Evolutionary conservation across 2,797 vertebrate genomes (phyloP).

Genomic region (Hemitrygon akajei): DNA sequence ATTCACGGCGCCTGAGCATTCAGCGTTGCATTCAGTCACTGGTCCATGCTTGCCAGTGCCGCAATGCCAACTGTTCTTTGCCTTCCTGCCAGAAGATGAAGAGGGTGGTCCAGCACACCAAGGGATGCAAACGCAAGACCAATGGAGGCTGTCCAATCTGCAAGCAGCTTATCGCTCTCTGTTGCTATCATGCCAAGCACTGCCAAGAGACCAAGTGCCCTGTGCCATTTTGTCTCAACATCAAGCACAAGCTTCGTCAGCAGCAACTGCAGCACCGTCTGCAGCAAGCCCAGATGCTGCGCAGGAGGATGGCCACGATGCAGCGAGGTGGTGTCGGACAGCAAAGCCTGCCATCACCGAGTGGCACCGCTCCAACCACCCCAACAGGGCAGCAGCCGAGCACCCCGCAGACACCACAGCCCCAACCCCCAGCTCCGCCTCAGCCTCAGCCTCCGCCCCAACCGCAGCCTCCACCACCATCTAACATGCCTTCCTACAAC

Average conservation of each 20-base stretch:
- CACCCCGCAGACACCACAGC: conserved; percentile 76
- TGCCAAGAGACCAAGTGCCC: conserved; percentile 99
- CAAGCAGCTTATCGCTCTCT: conserved; percentile 95
- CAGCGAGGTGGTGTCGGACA: conserved; percentile 72
- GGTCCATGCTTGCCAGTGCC: conserved; percentile 94
- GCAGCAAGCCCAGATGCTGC: conserved; percentile 93
- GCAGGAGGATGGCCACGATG: conserved; percentile 95
- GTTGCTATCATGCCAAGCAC: conserved; percentile 97
- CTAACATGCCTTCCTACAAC: conserved; percentile 67
- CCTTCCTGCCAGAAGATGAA: conserved; percentile 99
- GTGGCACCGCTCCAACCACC: conserved; percentile 60
- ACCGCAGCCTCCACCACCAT: conserved; percentile 59
- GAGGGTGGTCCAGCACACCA: conserved; percentile 92
- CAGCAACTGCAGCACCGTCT: conserved; percentile 93
- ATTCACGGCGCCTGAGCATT: conserved; percentile 91
- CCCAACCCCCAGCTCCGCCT: conserved; percentile 51
- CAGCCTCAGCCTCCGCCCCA: conserved; percentile 53
- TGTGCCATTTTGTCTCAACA: conserved; percentile 96
- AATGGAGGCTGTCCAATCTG: conserved; percentile 94
- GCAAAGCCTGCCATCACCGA: conserved; percentile 66
- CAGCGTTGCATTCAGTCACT: conserved; percentile 96
- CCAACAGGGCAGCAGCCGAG: conserved; percentile 80
- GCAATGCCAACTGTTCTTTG: conserved; percentile 94
- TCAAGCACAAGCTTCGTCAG: conserved; percentile 95
- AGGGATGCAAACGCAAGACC: conserved; percentile 94